Evolutionary conservation across 2,888 invertebrate genomes (phyloP), one percentile per base, ranked within the genome.

Genomic region (Drosophila silvestris): DNA sequence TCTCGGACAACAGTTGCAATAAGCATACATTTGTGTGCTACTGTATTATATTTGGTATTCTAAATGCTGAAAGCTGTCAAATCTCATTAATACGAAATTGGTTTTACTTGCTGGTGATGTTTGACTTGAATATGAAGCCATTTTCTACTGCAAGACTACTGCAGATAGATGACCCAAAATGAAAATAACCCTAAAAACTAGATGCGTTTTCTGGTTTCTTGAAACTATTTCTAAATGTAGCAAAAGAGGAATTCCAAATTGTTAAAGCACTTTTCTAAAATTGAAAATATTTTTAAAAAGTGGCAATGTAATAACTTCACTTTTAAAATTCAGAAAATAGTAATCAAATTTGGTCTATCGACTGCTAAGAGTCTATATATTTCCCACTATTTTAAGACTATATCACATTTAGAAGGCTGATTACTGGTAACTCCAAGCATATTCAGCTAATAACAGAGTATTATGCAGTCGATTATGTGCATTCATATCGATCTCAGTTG

Each of bases 21-120:
- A 9, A 35, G n/a, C 59, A 39, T 26, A 39, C 47, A 60, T 33
- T 47, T 58, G 47, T n/a, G 30, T 57, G 32, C 14, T 5, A n/a
- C 22, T 47, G 5, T 16, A 26, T 26, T 26, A 9, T 16, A 26
- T 26, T 47, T 47, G 22, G 47, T 16, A 26, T 47, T 22, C 16
- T 9, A 47, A 53, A 7, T 35, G 7, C 22, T 50, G 12, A 66
- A 9, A 33, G 32, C 16, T 39, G n/a, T 26, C 41, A 14, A 39
- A 19, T 33, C 10, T 32, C n/a, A 51, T 39, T 51, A 51, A 37
- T 9, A 6, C 7, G 9, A n/a, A n/a, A 37, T 37, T 10, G 22
- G n/a, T 28, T 22, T 32, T 5, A 30, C 35, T 58, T 57, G 14
- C 26, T 39, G 51, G 1, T 51, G 2, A 16, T 7, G 2, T 28